Evolutionary conservation across 2,113 vertebrate genomes (phyloP).

Genomic region (Cheirogaleus medius): DNA sequence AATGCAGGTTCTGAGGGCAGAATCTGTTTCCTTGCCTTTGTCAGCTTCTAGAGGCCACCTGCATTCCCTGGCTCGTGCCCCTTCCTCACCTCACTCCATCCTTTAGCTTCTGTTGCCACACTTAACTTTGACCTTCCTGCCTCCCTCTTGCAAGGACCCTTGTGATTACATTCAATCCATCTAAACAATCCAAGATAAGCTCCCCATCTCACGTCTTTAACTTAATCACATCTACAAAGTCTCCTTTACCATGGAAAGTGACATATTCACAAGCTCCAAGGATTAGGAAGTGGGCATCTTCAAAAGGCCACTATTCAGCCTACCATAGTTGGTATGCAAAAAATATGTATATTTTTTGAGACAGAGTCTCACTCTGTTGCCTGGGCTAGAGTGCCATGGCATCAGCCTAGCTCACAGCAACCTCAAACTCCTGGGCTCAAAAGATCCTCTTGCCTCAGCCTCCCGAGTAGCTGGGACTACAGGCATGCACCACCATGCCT

Average conservation of each 20-base stretch:
- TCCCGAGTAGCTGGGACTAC: too few species aligned
- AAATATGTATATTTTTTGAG: neutral
- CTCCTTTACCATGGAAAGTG: neutral
- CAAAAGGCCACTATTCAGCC: neutral
- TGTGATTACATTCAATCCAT: neutral
- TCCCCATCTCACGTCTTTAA: neutral
- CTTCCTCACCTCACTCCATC: neutral
- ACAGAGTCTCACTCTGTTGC: too few species aligned
- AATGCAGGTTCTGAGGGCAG: neutral
- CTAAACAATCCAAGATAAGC: neutral
- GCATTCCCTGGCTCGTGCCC: too few species aligned
- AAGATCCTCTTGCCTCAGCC: too few species aligned
- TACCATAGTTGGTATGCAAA: neutral
- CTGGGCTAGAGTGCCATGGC: too few species aligned
- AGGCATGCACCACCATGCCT: too few species aligned
- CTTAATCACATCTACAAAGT: neutral
- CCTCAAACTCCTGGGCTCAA: too few species aligned
- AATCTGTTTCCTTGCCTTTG: neutral
- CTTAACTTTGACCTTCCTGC: neutral
- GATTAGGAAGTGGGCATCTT: neutral
- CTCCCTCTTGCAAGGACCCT: neutral
- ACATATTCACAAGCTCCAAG: neutral
- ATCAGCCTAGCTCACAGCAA: too few species aligned
- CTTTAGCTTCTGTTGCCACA: neutral
- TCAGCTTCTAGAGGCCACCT: neutral